A percentile compares a stretch with the other conserved stretches of the same genome.
phyloP scores from a whole-genome alignment of 30 jellyfish, hydroid and myxozoan species.

The Pseudorhiza aurosa region DNA sequence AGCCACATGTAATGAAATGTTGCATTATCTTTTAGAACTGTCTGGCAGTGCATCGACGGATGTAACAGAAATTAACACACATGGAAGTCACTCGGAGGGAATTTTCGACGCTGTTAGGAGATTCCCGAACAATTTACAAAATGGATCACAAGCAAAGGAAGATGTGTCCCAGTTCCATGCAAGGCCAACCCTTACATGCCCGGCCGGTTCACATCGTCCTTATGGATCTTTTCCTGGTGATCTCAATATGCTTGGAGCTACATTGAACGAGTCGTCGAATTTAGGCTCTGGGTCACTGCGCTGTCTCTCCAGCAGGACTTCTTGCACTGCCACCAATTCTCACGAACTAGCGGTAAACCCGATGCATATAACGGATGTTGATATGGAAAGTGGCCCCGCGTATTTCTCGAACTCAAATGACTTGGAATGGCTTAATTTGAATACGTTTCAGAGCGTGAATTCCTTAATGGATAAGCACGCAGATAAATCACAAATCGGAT shows the following conservation, averaged over 20 bases:
- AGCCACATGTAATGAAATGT: too few relatives aligned
- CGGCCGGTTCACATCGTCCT: constrained; percentile 2
- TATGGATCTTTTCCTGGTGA: constrained; percentile 64
- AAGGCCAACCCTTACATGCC: background rate
- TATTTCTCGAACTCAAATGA: constrained; percentile 22
- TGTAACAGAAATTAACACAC: background rate
- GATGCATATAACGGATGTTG: constrained; percentile 46
- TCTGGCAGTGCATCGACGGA: constrained; percentile 7
- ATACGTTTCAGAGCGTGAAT: background rate
- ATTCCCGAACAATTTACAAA: background rate
- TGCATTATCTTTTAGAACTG: constrained; percentile 12
- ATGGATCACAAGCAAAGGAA: constrained; percentile 5
- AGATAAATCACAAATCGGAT: background rate
- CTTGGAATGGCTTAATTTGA: constrained; percentile 61
- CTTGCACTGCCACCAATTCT: background rate
- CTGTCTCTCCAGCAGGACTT: background rate
- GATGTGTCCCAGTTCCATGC: background rate
- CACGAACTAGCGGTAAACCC: constrained; percentile 21
- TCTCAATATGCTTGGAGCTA: constrained; percentile 46
- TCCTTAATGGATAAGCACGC: background rate
- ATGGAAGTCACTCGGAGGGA: background rate
- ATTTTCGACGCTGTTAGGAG: background rate
- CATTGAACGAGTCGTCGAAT: background rate
- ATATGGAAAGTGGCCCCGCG: constrained; percentile 58
- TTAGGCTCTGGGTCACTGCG: background rate